Conservation (phyloP, 1,140 invertebrate species). For the Myzus persicae region DNA sequence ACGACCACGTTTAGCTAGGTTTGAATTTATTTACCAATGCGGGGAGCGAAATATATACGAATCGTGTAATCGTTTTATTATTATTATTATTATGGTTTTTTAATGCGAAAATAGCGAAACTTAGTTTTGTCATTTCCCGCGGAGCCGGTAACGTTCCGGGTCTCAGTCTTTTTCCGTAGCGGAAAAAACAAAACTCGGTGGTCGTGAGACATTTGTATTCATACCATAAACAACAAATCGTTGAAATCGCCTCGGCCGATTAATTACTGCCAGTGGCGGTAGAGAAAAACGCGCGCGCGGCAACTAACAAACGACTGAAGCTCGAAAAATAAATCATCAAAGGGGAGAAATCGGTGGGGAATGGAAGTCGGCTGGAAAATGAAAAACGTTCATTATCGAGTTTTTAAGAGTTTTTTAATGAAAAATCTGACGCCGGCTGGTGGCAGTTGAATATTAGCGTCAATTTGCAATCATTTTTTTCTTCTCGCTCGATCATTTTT, state of each 20-base stretch:
- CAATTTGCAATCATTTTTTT: constrained; percentile 32
- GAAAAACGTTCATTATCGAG: constrained; percentile 44
- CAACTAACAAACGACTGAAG: constrained; percentile 23
- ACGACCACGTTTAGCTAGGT: background rate
- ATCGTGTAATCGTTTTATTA: constrained; percentile 12
- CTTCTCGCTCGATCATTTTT: background rate
- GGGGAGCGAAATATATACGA: background rate
- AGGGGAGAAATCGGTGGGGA: background rate
- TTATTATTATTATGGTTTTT: constrained; percentile 32
- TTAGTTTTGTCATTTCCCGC: constrained; percentile 37
- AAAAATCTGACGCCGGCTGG: constrained; percentile 36
- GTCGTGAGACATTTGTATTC: constrained; percentile 25
- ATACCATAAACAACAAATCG: constrained; percentile 19
- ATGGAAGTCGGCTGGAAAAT: constrained; percentile 39
- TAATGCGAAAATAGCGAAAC: constrained; percentile 27
- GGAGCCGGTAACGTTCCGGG: background rate
- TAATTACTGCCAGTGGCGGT: constrained; percentile 9
- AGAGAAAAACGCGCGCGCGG: background rate
- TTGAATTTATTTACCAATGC: background rate
- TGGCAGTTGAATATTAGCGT: background rate
- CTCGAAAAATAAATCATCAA: constrained; percentile 44
- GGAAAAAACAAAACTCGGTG: background rate
- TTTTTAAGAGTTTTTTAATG: constrained; percentile 49
- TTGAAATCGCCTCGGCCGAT: constrained; percentile 1
- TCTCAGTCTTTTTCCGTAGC: background rate